Base-by-base conservation (phyloP, 1,140 invertebrate genomes). In the Hermetia illucens region DNA sequence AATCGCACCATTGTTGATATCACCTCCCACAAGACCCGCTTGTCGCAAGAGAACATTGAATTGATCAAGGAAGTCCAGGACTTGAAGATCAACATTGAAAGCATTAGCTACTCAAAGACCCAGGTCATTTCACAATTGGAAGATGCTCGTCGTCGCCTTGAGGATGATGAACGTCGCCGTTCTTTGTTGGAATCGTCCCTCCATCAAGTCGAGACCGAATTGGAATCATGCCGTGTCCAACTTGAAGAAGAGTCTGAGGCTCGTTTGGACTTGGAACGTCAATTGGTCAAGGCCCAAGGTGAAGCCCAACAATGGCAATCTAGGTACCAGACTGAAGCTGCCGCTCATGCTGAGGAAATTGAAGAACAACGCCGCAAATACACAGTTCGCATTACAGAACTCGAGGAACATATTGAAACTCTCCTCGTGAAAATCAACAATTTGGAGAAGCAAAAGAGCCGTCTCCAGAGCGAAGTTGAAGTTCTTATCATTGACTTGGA, bases 401-500 rank as follows among this genome's bases (percentile, higher is more conserved):
- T 92, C 53, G 91, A 96, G 63, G 91, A 95, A 65, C 89, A 94
- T 58, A 90, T 95, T 52, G 90, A 92, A 62, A 75, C 78, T 40
- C 72, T 94, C 44, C 71, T 93, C 46, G 85, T 86, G 43, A 95
- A 94, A 69, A 78, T 91, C 62, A 87, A 79, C 66, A 89, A 83
- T 51, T 69, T 92, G 50, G 89, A 94, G 64, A 94, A 96, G 64
- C 89, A 90, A 57, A 96, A 96, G 67, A 91, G 86, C 30, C 83
- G 91, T 34, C 74, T 96, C 29, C 86, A 94, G 66, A 90, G 85
- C 49, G 92, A 96, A 72, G 68, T 96, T 33, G 91, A 96, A 63
- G 82, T 96, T 12, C 72, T 95, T 50, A 95, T 96, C 64, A 93
- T 96, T 62, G 92, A 96, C 63, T 74, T 96, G 50, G 92, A 96